Base-by-base conservation (phyloP, 2,797 vertebrate genomes). In the Merluccius polli region DNA sequence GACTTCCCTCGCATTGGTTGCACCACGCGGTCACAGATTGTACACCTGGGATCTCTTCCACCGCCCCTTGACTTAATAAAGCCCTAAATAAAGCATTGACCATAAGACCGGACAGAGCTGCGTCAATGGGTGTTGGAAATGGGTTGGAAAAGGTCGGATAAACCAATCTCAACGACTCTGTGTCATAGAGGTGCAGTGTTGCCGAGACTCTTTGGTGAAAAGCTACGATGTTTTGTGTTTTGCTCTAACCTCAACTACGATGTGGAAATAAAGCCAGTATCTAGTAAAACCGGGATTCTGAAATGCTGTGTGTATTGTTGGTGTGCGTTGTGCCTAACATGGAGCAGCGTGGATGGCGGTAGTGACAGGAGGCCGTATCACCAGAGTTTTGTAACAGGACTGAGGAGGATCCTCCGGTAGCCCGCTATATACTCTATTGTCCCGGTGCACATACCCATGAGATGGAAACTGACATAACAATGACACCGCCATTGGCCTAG, bases 391-490 rank as follows among this genome's bases (percentile, higher is more conserved):
- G 83, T 63, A 72, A 79, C 72, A 78, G 79, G 71, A 71, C 72
- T 75, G 71, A 77, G 78, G 73, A 21, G 52, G 16, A 70, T 73
- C 76, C 74, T 73, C 71, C 82, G 76, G 77, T 52, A 74, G 77
- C 77, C 80, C 71, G 77, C 13, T 31, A 16, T 16, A 16, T 74
- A 10, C 21, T 12, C 76, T 78, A 67, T 90, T 91, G 87, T 90
- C 82, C 80, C 59, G 4, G 71, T 38, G 79, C 82, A 87, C 0
- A 16, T 79, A 86, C 63, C 86, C 83, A 77, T 84, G 79, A 79
- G 73, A 81, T 81, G 82, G 77, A 77, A 73, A 44, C 18, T 89
- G 81, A 81, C 75, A 83, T 78, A 84, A 84, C 81, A 79, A 72
- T 77, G 74, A 82, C 15, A 31, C 76, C 81, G 73, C 79, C 79